Evolutionary conservation across 2,113 vertebrate genomes (phyloP).

Genomic region (Capreolus pygargus): DNA sequence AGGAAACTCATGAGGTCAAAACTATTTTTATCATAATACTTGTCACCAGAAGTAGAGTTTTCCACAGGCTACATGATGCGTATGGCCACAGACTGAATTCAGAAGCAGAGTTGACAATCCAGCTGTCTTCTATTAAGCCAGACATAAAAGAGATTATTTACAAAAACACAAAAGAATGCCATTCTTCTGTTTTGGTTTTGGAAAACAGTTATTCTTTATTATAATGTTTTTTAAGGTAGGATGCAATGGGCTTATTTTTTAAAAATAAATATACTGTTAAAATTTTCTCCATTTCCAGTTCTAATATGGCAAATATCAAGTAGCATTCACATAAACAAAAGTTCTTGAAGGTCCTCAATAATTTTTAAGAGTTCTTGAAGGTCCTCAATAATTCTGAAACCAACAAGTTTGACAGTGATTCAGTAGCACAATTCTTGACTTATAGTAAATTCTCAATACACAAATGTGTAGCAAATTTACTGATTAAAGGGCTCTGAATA

Average conservation of each 20-base stretch:
- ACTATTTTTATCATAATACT: constrained; percentile 26
- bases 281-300: not conserved
- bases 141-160: constrained; percentile 15
- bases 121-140: constrained; percentile 48
- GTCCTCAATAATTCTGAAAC: not conserved
- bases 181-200: constrained; percentile 24
- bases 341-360: not conserved
- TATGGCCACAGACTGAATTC: not conserved
- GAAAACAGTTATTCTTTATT: constrained; percentile 30
- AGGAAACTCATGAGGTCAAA: constrained; percentile 29
- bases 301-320: not conserved
- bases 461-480: accelerated
- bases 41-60: not conserved
- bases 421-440: not conserved
- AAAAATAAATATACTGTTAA: constrained; percentile 6
- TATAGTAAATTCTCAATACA: not conserved
- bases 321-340: not conserved
- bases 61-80: not conserved
- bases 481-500: not conserved
- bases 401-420: not conserved
- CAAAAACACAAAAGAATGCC: constrained; percentile 10
- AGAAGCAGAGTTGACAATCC: not conserved
- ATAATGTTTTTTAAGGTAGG: constrained; percentile 23
- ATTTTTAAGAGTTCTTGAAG: not conserved
- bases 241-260: not conserved